These are phyloP conservation scores for Lymantria monacha DNA, from an alignment of 2,888 invertebrate genomes.

Conservation along the genomic window DNA sequence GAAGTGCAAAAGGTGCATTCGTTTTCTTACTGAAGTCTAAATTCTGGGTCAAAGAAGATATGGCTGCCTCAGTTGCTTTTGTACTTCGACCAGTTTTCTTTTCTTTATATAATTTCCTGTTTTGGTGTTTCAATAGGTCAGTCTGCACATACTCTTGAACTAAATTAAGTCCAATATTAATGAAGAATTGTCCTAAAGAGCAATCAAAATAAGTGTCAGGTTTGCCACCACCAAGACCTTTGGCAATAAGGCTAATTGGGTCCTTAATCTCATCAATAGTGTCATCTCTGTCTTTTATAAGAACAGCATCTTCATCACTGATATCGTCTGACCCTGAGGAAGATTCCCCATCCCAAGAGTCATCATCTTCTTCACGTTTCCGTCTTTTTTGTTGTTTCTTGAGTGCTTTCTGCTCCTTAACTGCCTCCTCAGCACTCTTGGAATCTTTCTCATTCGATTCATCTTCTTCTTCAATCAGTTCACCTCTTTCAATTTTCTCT, in stretches of 20 bases:
- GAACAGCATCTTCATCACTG: conserved; percentile 74
- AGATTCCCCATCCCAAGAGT: conserved; percentile 83
- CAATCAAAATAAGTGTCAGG: conserved; percentile 91
- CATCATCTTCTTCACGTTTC: conserved; percentile 79
- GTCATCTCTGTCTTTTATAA: conserved; percentile 82
- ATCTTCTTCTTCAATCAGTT: conserved; percentile 53
- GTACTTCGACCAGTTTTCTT: conserved; percentile 83
- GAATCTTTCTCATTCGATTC: conserved; percentile 46
- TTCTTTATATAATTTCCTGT: conserved; percentile 91
- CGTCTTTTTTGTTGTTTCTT: conserved; percentile 60
- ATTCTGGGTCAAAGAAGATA: conserved; percentile 92
- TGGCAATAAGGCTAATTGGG: conserved; percentile 63
- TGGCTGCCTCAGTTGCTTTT: conserved; percentile 89
- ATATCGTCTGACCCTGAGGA: conserved; percentile 78
- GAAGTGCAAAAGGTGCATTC: conserved; percentile 91
- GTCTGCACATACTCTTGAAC: conserved; percentile 97
- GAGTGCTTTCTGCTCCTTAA: conserved; percentile 53
- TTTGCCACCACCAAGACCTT: conserved; percentile 73
- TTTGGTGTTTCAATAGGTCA: conserved; percentile 93
- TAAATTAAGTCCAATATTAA: conserved; percentile 95
- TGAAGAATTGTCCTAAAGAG: conserved; percentile 94
- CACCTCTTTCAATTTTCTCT: conserved; percentile 54
- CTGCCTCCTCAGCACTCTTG: conserved; percentile 43
- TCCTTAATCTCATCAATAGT: conserved; percentile 77
- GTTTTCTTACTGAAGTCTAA: conserved; percentile 93